Evolutionary conservation across 2,797 vertebrate species (phyloP), one percentile per base, ranked within the genome.

Genomic region (Sebastes baramenuke): DNA sequence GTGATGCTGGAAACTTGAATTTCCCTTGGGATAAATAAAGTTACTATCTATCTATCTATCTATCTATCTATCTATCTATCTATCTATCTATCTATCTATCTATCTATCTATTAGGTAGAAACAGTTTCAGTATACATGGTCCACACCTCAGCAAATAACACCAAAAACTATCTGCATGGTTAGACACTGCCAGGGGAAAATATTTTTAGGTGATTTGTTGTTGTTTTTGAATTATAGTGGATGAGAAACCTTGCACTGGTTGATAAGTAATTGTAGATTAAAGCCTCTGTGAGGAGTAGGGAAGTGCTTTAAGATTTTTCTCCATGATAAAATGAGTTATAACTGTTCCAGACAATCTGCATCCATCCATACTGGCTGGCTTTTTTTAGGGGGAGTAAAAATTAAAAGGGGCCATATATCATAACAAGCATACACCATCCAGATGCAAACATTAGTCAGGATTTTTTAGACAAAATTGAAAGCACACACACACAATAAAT

Each of bases 271-370:
- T 71, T 55, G 22, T 55, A 64, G 14, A 36, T 68, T 81, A 66
- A 78, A 71, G 10, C 36, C 13, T 22, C 30, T 20, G n/a, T 64
- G 60, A 38, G 59, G 30, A 58, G 6, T 11, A 25, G 54, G 27
- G 22, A 66, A 62, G 58, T 46, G 30, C 25, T 30, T 55, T 27
- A 34, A 52, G 8, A 52, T 75, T 67, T 34, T 72, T 55, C 18
- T 42, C 18, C n/a, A 6, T 73, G 72, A 46, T 74, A 25, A 75
- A 82, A 80, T 56, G n/a, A 56, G 52, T 76, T 73, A 22, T 5
- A 70, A 42, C 34, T 60, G 30, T 72, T 55, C 16, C 46, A 55
- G 66, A 36, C 38, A 58, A 58, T 73, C 27, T 65, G 64, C 38
- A 52, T 36, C 30, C 65, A 73, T 59, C 65, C 24, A 42, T 61